Percentiles rank a stretch among this genome's conserved stretches.
Evolutionary conservation across 2,888 invertebrate species (phyloP).

Genomic region (Hetaerina titia): DNA sequence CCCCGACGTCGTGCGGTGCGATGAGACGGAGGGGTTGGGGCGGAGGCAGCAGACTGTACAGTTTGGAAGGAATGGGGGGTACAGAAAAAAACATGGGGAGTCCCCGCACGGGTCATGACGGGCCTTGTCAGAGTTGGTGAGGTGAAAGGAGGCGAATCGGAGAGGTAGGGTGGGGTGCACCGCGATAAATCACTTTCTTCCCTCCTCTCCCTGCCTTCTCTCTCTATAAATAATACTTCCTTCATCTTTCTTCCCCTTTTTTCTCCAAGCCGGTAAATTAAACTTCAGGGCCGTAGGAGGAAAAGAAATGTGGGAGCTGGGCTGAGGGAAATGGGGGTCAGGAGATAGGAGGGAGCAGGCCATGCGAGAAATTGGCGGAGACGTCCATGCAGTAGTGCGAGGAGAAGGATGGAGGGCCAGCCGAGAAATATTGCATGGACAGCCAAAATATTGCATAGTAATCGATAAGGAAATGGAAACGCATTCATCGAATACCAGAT

Average conservation of each 20-base stretch:
- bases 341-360: neutral
- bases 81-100: neutral
- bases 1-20: too few relatives aligned
- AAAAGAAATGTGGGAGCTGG: neutral
- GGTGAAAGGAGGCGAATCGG: neutral
- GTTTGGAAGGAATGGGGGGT: neutral
- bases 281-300: neutral
- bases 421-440: slow-evolving; percentile 5
- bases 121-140: neutral
- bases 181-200: neutral
- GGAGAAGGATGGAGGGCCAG: neutral
- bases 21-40: too few relatives aligned
- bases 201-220: neutral
- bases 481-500: neutral
- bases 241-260: neutral
- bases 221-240: neutral
- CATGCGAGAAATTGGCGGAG: neutral
- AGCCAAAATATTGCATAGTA: neutral
- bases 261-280: neutral
- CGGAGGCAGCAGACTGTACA: too few relatives aligned
- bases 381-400: neutral
- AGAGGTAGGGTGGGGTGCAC: neutral
- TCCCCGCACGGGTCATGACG: neutral
- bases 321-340: neutral
- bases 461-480: neutral